Percentiles rank a stretch among this genome's conserved stretches.
Evolutionary conservation across 2,797 vertebrate species (phyloP).

Genomic region (Rhinophrynus dorsalis): DNA sequence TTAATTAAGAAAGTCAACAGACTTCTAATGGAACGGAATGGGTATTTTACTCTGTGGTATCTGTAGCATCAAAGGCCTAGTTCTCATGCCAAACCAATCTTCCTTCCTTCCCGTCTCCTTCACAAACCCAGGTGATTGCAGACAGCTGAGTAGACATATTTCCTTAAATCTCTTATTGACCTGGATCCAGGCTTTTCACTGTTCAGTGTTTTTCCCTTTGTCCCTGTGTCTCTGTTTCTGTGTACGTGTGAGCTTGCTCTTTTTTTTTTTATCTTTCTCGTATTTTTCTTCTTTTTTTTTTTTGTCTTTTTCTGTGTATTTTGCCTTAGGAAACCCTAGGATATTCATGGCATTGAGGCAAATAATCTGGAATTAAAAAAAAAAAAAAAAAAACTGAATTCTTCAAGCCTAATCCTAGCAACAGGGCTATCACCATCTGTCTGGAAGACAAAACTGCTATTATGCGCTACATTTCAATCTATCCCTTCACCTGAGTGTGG

Average conservation of each 20-base stretch:
- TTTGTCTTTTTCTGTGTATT: constrained; percentile 64
- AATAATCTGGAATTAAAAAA: constrained; percentile 89
- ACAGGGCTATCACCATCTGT: constrained; percentile 89
- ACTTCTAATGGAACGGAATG: constrained; percentile 76
- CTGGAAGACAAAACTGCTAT: constrained; percentile 78
- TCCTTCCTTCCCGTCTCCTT: constrained; percentile 75
- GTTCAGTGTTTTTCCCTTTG: constrained; percentile 34
- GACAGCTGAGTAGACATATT: constrained; percentile 77
- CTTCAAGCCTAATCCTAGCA: constrained; percentile 86
- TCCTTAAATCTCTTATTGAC: constrained; percentile 77
- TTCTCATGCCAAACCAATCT: constrained; percentile 79
- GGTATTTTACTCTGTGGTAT: constrained; percentile 74
- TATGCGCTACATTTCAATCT: constrained; percentile 71
- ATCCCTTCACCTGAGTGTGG: constrained; percentile 85
- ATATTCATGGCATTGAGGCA: constrained; percentile 81
- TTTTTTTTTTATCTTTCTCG: constrained; percentile 52
- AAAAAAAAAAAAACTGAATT: constrained; percentile 70
- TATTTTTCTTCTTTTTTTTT: constrained; percentile 61
- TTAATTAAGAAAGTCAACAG: constrained; percentile 85
- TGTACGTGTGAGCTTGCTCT: constrained; percentile 23
- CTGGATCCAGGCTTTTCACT: constrained; percentile 66
- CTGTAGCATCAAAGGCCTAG: constrained; percentile 72
- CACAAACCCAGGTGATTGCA: constrained; percentile 81
- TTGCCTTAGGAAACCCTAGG: constrained; percentile 74
- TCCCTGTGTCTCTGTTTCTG: constrained; percentile 43